Evolutionary conservation across 1,140 invertebrate species (phyloP).

Genomic region (Heterodera carotae): DNA sequence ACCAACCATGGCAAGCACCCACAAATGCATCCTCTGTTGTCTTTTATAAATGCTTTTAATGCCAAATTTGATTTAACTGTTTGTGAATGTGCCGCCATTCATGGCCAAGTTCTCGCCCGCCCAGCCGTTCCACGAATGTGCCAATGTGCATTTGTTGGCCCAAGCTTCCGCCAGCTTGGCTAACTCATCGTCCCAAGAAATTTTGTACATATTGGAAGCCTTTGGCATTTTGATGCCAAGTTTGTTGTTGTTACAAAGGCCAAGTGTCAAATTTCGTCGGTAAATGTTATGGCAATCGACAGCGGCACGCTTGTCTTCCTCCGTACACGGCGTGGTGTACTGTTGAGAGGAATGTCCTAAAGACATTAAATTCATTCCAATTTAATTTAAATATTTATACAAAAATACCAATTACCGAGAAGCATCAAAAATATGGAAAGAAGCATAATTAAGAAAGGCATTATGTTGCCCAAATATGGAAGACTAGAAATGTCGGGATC

Average conservation of each 20-base stretch:
- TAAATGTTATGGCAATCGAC: constrained; percentile 16
- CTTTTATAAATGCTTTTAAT: neutral
- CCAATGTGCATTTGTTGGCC: constrained; percentile 6
- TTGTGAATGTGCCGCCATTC: neutral
- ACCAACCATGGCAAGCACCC: constrained; percentile 7
- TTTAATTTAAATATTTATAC: no score
- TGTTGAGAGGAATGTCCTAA: neutral
- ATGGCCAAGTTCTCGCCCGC: constrained; percentile 15
- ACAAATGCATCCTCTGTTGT: constrained; percentile 3
- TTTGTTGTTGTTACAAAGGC: neutral
- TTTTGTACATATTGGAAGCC: neutral
- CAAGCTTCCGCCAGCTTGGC: neutral
- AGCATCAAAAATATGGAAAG: no score
- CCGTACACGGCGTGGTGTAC: neutral
- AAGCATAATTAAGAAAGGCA: no score
- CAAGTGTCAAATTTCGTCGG: neutral
- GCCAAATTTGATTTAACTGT: neutral
- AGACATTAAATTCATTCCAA: no score
- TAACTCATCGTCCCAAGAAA: neutral
- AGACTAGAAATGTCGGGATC: no score
- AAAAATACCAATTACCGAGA: no score
- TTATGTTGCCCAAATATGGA: no score
- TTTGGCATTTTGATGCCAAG: neutral
- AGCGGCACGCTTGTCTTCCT: neutral
- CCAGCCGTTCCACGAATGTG: constrained; percentile 2